Conservation (phyloP, 2,888 invertebrate genomes). For the Smittia aterrima region DNA sequence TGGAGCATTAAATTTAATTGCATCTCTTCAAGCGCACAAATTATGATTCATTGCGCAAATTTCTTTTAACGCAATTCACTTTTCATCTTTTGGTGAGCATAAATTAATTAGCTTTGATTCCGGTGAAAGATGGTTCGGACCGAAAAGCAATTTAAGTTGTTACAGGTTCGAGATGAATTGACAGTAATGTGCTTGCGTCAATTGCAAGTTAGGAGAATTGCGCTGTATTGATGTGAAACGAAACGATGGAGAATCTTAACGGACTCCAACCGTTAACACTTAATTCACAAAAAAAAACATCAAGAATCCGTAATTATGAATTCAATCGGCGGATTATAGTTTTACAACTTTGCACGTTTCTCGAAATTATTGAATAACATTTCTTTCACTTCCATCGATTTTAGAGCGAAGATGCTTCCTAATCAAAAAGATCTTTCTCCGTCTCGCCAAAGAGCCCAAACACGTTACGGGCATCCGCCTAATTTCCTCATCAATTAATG, state of each 20-base stretch:
- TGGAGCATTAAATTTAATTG: neutral
- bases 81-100: neutral
- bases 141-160: too few relatives aligned
- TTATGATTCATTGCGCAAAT: too few relatives aligned
- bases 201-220: neutral
- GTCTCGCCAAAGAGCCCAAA: neutral
- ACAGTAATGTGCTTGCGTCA: too few relatives aligned
- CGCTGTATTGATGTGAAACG: neutral
- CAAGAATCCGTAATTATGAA: neutral
- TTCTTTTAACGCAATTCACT: too few relatives aligned
- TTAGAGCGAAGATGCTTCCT: neutral
- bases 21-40: neutral
- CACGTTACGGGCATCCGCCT: neutral
- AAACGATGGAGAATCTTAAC: neutral
- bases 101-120: constrained; percentile 13
- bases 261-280: neutral
- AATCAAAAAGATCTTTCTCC: neutral
- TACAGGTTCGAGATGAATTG: too few relatives aligned
- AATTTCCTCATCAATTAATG: neutral
- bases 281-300: neutral
- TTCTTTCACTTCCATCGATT: neutral
- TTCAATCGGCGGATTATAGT: neutral
- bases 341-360: neutral
- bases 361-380: neutral
- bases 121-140: neutral